Conservation (phyloP, 2,113 vertebrate genomes). For the Gulo gulo region DNA sequence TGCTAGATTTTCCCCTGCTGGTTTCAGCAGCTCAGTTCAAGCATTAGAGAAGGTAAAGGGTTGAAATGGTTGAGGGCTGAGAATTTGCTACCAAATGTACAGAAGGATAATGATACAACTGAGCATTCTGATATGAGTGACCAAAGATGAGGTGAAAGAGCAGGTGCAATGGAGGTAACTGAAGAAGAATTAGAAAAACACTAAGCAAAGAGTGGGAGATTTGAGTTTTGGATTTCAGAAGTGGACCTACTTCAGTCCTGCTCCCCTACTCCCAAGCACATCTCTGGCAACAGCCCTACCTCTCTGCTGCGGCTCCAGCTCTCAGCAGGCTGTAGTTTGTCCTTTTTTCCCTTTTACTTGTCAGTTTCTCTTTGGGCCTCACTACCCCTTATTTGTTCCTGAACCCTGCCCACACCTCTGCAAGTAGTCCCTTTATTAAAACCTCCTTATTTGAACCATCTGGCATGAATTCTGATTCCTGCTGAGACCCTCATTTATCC, state of each 20-base stretch:
- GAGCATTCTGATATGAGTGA: not conserved
- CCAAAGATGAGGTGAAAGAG: not conserved
- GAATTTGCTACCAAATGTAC: not conserved
- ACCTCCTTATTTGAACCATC: conserved; percentile 22
- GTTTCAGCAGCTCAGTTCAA: not conserved
- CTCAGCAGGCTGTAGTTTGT: not conserved
- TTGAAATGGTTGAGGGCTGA: not conserved
- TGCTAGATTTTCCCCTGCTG: not conserved
- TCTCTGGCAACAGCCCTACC: not conserved
- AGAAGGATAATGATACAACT: not conserved
- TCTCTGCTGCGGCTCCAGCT: not conserved
- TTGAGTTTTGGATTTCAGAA: not conserved
- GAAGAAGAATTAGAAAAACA: not conserved
- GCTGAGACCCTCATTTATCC: not conserved
- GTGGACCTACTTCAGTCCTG: too few species aligned
- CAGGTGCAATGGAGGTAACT: not conserved
- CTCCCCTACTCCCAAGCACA: not conserved
- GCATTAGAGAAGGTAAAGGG: not conserved
- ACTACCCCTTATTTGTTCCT: not conserved
- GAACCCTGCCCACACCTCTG: not conserved
- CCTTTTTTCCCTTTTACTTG: not conserved
- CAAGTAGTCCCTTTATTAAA: not conserved
- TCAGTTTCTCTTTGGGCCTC: not conserved
- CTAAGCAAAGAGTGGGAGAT: not conserved
- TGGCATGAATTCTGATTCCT: conserved; percentile 8